phyloP scores from a whole-genome alignment of 2,888 invertebrate species.

The Volucella zonaria region DNA sequence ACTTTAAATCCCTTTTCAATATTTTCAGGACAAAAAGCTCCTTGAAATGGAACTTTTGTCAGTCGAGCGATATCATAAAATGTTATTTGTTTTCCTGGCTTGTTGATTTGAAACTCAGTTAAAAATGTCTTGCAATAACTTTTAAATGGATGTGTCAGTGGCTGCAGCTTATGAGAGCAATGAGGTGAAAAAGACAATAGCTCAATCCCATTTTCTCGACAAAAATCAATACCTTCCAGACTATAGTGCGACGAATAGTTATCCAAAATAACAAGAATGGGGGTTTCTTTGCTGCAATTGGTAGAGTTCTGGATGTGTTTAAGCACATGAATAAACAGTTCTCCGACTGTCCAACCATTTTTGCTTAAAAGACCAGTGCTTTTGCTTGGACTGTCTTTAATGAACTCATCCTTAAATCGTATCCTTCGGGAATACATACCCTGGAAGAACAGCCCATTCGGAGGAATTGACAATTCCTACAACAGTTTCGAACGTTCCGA shows the following conservation, averaged over 20 bases:
- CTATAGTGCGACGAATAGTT: conserved; percentile 1
- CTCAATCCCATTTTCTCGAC: conserved; percentile 5
- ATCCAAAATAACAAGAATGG: conserved; percentile 12
- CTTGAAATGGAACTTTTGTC: conserved; percentile 6
- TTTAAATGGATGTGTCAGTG: background rate
- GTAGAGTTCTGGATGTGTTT: no score
- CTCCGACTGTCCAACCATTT: conserved; percentile 1
- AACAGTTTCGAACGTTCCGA: conserved; percentile 5
- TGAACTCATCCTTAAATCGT: conserved; percentile 4
- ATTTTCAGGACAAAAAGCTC: conserved; percentile 11
- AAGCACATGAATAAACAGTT: conserved; percentile 7
- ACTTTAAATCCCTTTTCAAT: conserved; percentile 1
- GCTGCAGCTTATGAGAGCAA: no score
- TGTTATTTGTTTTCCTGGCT: no score
- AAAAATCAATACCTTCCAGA: conserved; percentile 1
- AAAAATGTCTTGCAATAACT: conserved; percentile 2
- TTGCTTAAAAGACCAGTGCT: no score
- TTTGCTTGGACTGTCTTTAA: conserved; percentile 2
- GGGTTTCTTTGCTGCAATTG: background rate
- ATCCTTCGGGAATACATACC: no score
- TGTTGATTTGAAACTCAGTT: background rate
- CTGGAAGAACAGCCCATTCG: conserved; percentile 6
- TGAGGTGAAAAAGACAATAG: background rate
- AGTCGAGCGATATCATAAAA: conserved; percentile 4
- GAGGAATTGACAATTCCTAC: conserved; percentile 12